Percentiles rank a stretch among this genome's conserved stretches.
Evolutionary conservation across 1,140 invertebrate species (phyloP).

Genomic region (Drosophila setifemur): DNA sequence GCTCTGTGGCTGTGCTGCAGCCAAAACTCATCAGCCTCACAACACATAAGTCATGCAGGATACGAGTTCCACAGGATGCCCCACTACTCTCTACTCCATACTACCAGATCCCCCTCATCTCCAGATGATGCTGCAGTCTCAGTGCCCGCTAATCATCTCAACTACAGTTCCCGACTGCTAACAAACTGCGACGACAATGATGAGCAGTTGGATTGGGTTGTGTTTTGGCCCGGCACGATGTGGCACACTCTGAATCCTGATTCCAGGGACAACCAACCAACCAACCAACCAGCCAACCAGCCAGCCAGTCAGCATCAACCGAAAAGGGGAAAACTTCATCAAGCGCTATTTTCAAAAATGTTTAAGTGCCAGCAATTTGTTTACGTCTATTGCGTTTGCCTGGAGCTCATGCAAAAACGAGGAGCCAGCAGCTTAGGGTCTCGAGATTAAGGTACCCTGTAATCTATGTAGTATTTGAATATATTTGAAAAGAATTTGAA

Average conservation of each 20-base stretch:
- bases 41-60: conserved; percentile 51
- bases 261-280: conserved; percentile 3
- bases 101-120: neutral
- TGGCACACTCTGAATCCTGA: conserved; percentile 31
- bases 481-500: too few relatives aligned
- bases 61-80: conserved; percentile 2
- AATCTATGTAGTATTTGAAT: too few relatives aligned
- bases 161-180: conserved; percentile 34
- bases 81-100: neutral
- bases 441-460: neutral
- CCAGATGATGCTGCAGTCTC: conserved; percentile 27
- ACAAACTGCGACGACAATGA: conserved; percentile 47
- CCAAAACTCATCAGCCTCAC: conserved; percentile 30
- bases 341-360: conserved; percentile 70
- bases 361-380: conserved; percentile 72
- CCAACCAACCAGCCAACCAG: too few relatives aligned
- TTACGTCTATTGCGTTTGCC: conserved; percentile 63
- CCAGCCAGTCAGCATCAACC: conserved; percentile 30
- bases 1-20: conserved; percentile 9
- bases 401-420: conserved; percentile 8
- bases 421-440: neutral
- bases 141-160: conserved; percentile 55
- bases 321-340: conserved; percentile 61
- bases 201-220: conserved; percentile 6
- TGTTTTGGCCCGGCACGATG: conserved; percentile 5